Base-by-base conservation (phyloP, 2,113 vertebrate species). In the Ictalurus punctatus region DNA sequence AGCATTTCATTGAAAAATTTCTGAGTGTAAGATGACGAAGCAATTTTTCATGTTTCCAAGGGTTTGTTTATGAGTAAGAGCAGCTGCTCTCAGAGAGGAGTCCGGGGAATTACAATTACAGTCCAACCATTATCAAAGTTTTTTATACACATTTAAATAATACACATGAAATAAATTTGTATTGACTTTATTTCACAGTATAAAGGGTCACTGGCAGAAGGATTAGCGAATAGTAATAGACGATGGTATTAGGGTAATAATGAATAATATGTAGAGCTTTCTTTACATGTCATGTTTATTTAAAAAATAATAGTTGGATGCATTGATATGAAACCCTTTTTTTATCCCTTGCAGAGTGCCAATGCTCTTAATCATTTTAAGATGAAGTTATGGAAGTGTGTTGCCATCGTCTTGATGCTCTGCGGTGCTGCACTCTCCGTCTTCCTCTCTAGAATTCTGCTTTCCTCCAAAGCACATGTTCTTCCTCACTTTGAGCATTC, bases 301-400 rank as follows among this genome's bases (percentile, higher is more conserved):
- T 27, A 83, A 61, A 59, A 83, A 44, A 67, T 9, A 65, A 61
- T 6, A 23, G 6, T 25, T 58, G 16, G 30, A 27, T 48, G 30
- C 59, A 67, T 54, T 81, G 12, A 67, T 21, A 59, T 25, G 71
- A 37, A 59, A 58, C 4, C 10, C 14, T 3, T 25, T 40, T 83
- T 59, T 67, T 91, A 92, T 93, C 92, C 93, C 91, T 95, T 96
- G 63, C 95, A 96, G 96, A 94, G 92, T 93, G 89, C 93, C 95
- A 94, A 96, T 96, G 96, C 94, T 92, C 95, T 94, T 94, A 94
- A 92, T 94, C 86, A 94, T 93, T 94, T 95, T 96, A 96, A 95
- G 95, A 96, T 96, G 96, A 96, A 95, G 95, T 93, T 96, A 96
- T 96, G 96, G 96, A 96, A 95, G 94, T 92, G 92, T 88, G 95